Evolutionary conservation across 1,140 invertebrate genomes (phyloP).

Genomic region (Dryas iulia): DNA sequence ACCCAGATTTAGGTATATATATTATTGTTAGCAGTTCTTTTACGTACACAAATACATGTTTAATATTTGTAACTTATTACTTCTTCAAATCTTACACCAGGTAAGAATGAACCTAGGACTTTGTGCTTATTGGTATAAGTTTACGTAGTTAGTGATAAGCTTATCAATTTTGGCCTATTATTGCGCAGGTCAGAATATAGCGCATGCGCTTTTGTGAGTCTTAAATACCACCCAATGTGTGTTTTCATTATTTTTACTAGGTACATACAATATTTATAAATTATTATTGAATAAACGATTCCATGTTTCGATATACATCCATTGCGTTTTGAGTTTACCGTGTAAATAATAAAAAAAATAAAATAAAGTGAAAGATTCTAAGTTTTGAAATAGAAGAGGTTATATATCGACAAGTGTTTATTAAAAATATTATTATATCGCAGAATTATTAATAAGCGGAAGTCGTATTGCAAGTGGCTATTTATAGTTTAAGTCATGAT

Average conservation of each 20-base stretch:
- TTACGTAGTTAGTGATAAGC: background rate
- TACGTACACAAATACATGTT: no score
- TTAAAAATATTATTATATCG: background rate
- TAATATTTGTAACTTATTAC: no score
- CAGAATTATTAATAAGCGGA: background rate
- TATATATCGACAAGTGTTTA: background rate
- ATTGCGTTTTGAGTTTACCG: background rate
- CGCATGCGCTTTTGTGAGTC: conserved; percentile 14
- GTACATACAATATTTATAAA: background rate
- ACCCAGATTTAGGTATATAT: no score
- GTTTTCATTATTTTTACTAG: background rate
- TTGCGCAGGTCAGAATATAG: conserved; percentile 20
- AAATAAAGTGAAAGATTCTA: background rate
- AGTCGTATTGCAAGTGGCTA: background rate
- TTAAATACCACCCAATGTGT: conserved; percentile 7
- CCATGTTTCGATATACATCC: background rate
- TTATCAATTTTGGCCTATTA: background rate
- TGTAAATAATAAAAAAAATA: background rate
- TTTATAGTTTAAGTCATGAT: background rate
- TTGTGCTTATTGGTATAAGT: background rate
- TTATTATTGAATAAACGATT: background rate
- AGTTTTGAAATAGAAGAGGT: background rate
- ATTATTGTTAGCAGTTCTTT: no score
- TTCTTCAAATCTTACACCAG: background rate
- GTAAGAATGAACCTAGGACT: background rate